Conservation (phyloP, 1,140 invertebrate genomes). For the Macrobrachium rosenbergii region DNA sequence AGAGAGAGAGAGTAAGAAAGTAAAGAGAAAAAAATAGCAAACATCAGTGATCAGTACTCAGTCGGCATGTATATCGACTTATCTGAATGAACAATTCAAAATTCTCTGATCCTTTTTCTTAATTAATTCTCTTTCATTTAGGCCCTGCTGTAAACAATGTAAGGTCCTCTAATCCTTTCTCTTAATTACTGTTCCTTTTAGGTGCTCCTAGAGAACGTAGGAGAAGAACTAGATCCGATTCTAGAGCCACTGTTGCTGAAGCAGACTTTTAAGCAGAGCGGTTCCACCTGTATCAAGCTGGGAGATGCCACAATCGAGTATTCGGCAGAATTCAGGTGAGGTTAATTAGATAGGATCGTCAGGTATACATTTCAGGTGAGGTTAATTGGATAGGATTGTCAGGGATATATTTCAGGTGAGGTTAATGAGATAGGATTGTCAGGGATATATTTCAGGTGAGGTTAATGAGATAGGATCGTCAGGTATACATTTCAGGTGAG, state of each 20-base stretch:
- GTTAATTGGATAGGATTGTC: neutral
- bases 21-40: no score
- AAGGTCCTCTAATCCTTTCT: neutral
- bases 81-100: no score
- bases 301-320: slow-evolving; percentile 82
- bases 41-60: no score
- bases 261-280: slow-evolving; percentile 76
- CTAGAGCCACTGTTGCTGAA: slow-evolving; percentile 74
- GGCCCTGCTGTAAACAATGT: no score
- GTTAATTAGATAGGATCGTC: neutral
- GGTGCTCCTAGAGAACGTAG: slow-evolving; percentile 73
- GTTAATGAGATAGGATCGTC: neutral
- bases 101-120: no score
- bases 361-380: slow-evolving; percentile 78
- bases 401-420: slow-evolving; percentile 78
- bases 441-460: slow-evolving; percentile 78
- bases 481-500: slow-evolving; percentile 78
- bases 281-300: slow-evolving; percentile 74
- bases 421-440: neutral
- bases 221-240: slow-evolving; percentile 74
- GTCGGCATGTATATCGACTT: no score
- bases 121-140: no score
- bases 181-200: slow-evolving; percentile 61
- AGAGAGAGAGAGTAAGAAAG: no score
- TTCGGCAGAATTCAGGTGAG: slow-evolving; percentile 84